These are phyloP conservation scores for Eira barbara DNA, from an alignment of 2,113 vertebrate genomes.

Conservation along the genomic window DNA sequence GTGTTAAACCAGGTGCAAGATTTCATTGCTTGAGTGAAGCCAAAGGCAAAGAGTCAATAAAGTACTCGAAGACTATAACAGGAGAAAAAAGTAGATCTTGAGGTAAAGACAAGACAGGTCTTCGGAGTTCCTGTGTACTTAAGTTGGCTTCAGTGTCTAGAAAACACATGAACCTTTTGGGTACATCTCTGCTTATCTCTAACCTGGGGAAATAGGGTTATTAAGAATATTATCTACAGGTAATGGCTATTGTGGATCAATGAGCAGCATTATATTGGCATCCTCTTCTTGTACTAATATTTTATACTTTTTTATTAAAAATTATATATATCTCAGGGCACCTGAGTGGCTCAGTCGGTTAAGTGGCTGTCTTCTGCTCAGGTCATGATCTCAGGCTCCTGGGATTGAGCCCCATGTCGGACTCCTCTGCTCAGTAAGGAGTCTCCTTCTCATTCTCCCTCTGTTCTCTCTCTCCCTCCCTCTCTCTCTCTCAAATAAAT, in stretches of 20 bases:
- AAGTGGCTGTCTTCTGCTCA: too few relatives aligned
- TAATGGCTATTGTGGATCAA: not conserved
- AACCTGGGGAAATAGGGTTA: not conserved
- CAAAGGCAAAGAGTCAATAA: constrained; percentile 44
- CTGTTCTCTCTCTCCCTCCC: too few relatives aligned
- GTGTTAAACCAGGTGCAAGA: constrained; percentile 60
- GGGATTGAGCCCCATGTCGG: too few relatives aligned
- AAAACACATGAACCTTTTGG: constrained; percentile 12
- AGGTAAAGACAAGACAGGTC: constrained; percentile 35
- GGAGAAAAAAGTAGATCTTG: constrained; percentile 41
- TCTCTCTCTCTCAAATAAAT: too few relatives aligned
- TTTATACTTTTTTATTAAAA: constrained; percentile 20
- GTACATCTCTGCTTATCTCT: not conserved
- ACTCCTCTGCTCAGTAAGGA: too few relatives aligned
- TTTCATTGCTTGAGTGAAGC: constrained; percentile 55
- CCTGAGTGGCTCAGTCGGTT: too few relatives aligned
- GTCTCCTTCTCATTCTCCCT: too few relatives aligned
- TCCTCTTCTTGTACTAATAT: not conserved
- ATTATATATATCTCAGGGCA: not conserved
- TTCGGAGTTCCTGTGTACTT: not conserved
- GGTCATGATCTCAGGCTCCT: too few relatives aligned
- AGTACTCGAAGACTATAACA: constrained; percentile 54
- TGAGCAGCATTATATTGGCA: not conserved
- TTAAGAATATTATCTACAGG: not conserved
- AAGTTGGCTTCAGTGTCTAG: not conserved